Percentiles rank a stretch among this genome's conserved stretches.
phyloP scores from a whole-genome alignment of 2,113 vertebrate species.

The Pithys albifrons region DNA sequence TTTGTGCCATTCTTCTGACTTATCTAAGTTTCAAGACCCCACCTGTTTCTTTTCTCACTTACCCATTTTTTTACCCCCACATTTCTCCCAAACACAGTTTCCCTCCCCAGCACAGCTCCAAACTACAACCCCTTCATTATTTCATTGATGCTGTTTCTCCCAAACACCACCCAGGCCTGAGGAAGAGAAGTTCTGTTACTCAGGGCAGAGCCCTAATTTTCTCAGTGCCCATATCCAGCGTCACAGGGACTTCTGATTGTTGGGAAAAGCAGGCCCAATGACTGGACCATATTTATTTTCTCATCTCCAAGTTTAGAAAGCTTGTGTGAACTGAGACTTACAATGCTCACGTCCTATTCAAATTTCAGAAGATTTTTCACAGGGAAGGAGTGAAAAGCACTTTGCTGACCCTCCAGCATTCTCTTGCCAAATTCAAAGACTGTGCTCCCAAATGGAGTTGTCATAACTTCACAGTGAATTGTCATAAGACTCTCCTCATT shows the following conservation, averaged over 20 bases:
- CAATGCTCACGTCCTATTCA: neutral
- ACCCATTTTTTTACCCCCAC: neutral
- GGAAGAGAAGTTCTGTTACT: neutral
- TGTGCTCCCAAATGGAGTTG: neutral
- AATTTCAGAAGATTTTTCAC: constrained; percentile 46
- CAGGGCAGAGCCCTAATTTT: neutral
- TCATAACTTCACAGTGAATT: neutral
- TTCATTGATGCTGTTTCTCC: neutral
- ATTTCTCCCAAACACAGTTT: neutral
- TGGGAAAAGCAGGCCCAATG: neutral
- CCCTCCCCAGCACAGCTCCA: neutral
- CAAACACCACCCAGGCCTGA: neutral
- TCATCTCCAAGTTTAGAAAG: neutral
- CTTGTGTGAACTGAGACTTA: constrained; percentile 18
- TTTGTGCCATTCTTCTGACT: neutral
- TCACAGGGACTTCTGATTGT: neutral
- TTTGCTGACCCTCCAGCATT: neutral
- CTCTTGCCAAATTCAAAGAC: neutral
- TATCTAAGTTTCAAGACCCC: neutral
- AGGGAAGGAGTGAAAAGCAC: neutral
- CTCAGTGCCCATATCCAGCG: neutral
- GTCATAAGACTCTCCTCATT: neutral
- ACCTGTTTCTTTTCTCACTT: neutral
- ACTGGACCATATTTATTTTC: neutral
- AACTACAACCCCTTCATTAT: neutral